phyloP scores from a whole-genome alignment of 2,888 invertebrate species.

The Tiphia femorata region DNA sequence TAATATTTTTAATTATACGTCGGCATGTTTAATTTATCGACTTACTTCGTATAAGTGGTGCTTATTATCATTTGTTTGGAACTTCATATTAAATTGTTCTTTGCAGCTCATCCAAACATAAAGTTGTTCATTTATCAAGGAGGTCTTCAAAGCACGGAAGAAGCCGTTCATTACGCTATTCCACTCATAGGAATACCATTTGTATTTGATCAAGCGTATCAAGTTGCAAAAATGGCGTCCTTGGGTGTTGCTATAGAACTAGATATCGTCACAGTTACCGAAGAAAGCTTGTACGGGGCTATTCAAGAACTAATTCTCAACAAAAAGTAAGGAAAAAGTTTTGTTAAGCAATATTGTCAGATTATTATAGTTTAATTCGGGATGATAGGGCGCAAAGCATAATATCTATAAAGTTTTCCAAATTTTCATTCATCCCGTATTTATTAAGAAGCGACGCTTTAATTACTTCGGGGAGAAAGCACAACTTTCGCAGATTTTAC shows the following conservation, averaged over 20 bases:
- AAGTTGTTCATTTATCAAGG: slow-evolving; percentile 55
- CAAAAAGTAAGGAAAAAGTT: slow-evolving; percentile 26
- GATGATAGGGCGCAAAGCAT: no score
- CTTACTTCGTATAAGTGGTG: no score
- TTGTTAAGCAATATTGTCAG: not conserved
- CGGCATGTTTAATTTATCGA: no score
- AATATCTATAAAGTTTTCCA: no score
- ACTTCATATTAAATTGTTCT: no score
- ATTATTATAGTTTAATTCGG: not conserved
- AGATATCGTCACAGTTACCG: slow-evolving; percentile 20
- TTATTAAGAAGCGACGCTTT: no score
- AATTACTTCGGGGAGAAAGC: no score
- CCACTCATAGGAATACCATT: slow-evolving; percentile 50
- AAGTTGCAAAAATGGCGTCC: slow-evolving; percentile 31
- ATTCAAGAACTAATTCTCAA: slow-evolving; percentile 34
- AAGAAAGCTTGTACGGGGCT: slow-evolving; percentile 21
- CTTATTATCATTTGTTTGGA: no score
- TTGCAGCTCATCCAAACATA: slow-evolving; percentile 49
- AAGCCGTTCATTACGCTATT: slow-evolving; percentile 42
- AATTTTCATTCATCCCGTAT: no score
- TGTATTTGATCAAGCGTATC: slow-evolving; percentile 42
- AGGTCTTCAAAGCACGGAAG: slow-evolving; percentile 52
- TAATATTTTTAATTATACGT: no score
- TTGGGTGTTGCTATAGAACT: slow-evolving; percentile 36
- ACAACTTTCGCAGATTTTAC: no score